Evolutionary conservation across 30 jellyfish, hydroid and myxozoan species (phyloP).

Genomic region (Aurelia sp.): DNA sequence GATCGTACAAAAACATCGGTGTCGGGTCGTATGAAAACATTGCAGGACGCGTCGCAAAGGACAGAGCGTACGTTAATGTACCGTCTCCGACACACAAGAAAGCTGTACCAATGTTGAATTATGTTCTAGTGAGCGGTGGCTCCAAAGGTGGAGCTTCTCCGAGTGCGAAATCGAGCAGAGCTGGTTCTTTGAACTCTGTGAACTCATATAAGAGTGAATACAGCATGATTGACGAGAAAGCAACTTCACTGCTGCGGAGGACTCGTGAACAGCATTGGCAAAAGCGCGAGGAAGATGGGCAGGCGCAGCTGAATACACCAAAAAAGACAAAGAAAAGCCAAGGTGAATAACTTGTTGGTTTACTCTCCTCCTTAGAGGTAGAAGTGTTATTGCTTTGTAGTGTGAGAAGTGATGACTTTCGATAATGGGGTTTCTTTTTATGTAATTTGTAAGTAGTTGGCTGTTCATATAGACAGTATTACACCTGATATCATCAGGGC

Average conservation of each 20-base stretch:
- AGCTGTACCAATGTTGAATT: conserved; percentile 56
- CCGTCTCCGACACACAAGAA: conserved; percentile 81
- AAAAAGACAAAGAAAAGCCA: conserved; percentile 39
- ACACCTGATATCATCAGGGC: too few relatives aligned
- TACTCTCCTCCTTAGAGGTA: too few relatives aligned
- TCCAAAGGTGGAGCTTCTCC: conserved; percentile 43
- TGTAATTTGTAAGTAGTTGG: too few relatives aligned
- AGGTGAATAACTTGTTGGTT: conserved; percentile 20
- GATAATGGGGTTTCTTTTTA: too few relatives aligned
- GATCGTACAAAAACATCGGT: conserved; percentile 42
- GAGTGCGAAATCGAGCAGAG: conserved; percentile 29
- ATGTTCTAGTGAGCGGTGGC: conserved; percentile 69
- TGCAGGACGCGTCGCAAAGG: conserved; percentile 59
- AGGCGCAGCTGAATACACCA: conserved; percentile 55
- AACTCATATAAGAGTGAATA: conserved; percentile 69
- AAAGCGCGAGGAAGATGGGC: conserved; percentile 79
- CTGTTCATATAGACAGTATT: too few relatives aligned
- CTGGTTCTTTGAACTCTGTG: conserved; percentile 56
- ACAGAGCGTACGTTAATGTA: conserved; percentile 76
- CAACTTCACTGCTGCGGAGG: conserved; percentile 65
- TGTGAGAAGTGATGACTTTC: too few relatives aligned
- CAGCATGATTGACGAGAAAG: conserved; percentile 86
- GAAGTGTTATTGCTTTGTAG: too few relatives aligned
- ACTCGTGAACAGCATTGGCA: conserved; percentile 84
- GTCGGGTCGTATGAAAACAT: conserved; percentile 90